These are phyloP conservation scores for Myanophis thanlyinensis DNA, from an alignment of 2,113 vertebrate species.

Conservation along the genomic window DNA sequence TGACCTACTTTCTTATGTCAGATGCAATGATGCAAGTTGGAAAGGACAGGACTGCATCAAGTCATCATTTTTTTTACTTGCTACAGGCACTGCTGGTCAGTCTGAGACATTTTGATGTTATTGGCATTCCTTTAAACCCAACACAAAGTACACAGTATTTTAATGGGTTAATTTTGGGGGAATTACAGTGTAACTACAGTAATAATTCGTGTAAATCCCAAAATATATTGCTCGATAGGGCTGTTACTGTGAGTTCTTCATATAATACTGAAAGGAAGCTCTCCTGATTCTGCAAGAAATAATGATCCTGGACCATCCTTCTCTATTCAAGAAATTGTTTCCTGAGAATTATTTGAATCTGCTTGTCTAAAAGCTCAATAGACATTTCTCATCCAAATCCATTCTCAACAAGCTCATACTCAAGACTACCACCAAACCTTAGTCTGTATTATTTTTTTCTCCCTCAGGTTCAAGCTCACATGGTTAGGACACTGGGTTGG, in stretches of 20 bases:
- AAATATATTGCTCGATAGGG: neutral
- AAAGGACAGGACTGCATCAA: neutral
- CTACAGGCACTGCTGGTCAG: neutral
- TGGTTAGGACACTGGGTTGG: neutral
- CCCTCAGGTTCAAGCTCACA: neutral
- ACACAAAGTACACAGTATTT: neutral
- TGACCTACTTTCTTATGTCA: neutral
- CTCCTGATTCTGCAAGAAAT: neutral
- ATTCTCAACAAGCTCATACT: neutral
- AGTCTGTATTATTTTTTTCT: neutral
- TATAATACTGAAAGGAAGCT: neutral
- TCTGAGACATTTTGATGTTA: neutral
- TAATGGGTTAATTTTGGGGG: neutral
- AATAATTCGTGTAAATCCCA: neutral
- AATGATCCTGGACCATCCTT: neutral
- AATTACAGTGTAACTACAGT: neutral
- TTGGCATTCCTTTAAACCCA: neutral
- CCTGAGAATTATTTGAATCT: neutral
- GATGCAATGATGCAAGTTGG: neutral
- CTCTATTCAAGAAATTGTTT: too few species aligned
- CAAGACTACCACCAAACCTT: neutral
- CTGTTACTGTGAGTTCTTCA: neutral
- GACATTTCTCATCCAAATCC: too few species aligned
- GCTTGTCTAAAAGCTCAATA: neutral
- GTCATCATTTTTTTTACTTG: neutral